Conservation (phyloP, 2,797 vertebrate species). For the Hoplostethus mediterraneus region DNA sequence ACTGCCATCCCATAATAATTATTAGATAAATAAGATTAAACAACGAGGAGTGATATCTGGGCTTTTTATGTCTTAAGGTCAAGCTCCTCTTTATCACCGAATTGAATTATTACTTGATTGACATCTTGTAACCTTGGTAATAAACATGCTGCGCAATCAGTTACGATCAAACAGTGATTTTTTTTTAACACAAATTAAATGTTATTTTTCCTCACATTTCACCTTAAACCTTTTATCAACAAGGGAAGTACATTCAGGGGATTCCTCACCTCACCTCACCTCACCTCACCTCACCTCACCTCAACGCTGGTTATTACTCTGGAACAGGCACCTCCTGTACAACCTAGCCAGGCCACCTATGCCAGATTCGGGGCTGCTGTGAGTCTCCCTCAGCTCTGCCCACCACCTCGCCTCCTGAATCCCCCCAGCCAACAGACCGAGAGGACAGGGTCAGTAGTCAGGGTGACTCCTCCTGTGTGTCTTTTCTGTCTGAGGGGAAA, state of each 20-base stretch:
- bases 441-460: slow-evolving; percentile 62
- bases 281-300: background rate
- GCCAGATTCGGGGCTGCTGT: slow-evolving; percentile 8
- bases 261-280: background rate
- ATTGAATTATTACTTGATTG: too few species aligned
- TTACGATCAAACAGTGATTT: too few species aligned
- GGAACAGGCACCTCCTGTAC: background rate
- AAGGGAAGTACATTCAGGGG: background rate
- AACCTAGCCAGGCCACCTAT: slow-evolving; percentile 4
- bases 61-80: too few species aligned
- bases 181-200: too few species aligned
- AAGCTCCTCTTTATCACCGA: too few species aligned
- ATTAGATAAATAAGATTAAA: too few species aligned
- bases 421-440: slow-evolving; percentile 24
- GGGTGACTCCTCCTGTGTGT: slow-evolving; percentile 57
- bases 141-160: too few species aligned
- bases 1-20: too few species aligned
- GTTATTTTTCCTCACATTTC: background rate
- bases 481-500: slow-evolving; percentile 68
- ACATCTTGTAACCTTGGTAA: too few species aligned
- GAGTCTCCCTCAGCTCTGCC: slow-evolving; percentile 30
- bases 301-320: background rate
- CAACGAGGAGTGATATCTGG: too few species aligned
- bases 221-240: background rate
- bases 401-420: slow-evolving; percentile 12